phyloP scores from a whole-genome alignment of 2,888 invertebrate genomes.

The Oscheius sp. region DNA sequence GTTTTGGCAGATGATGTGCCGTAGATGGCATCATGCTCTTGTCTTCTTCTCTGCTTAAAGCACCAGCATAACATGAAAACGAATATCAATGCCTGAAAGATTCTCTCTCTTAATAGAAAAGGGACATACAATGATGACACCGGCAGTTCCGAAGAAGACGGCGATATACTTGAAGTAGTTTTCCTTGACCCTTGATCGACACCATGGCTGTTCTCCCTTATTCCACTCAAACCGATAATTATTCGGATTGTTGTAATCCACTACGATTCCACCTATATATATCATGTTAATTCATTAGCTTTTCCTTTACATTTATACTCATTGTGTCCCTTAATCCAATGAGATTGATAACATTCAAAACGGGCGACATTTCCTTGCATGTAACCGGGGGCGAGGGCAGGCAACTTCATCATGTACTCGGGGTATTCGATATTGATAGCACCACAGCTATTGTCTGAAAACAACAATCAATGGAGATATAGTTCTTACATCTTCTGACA shows the following conservation, averaged over 20 bases:
- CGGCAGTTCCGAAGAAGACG: conserved; percentile 59
- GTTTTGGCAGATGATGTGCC: background rate
- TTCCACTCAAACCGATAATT: conserved; percentile 69
- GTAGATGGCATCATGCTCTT: conserved; percentile 26
- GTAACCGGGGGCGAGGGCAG: conserved; percentile 65
- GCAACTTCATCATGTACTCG: conserved; percentile 68
- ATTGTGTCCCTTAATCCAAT: conserved; percentile 68
- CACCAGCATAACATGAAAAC: conserved; percentile 60
- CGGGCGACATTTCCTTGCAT: conserved; percentile 67
- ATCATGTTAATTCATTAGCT: background rate
- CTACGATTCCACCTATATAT: conserved; percentile 55
- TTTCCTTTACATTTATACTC: conserved; percentile 67
- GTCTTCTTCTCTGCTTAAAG: conserved; percentile 50
- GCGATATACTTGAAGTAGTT: conserved; percentile 69
- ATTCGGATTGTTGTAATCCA: conserved; percentile 64
- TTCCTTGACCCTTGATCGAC: conserved; percentile 68
- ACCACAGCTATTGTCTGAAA: conserved; percentile 68
- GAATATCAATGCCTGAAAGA: conserved; percentile 39
- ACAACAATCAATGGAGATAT: background rate
- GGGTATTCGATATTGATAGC: conserved; percentile 70
- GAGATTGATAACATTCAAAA: conserved; percentile 68
- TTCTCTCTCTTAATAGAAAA: background rate
- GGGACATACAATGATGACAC: conserved; percentile 45
- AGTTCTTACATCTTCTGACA: conserved; percentile 54
- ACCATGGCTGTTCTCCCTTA: conserved; percentile 69